Evolutionary conservation across 2,113 vertebrate species (phyloP), one percentile per base, ranked within the genome.

Genomic region (Prunella fulvescens): DNA sequence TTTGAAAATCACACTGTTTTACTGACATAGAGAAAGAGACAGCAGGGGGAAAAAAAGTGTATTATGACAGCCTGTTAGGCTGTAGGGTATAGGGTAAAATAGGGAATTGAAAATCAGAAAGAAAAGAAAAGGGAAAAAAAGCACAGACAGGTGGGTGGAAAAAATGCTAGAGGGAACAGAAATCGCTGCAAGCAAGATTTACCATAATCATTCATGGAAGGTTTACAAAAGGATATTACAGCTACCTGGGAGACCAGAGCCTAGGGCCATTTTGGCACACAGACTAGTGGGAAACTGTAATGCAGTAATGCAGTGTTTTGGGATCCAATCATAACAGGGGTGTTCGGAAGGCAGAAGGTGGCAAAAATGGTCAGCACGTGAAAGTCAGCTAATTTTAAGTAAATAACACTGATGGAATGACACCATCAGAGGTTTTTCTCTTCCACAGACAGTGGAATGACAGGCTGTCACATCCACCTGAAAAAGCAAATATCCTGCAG

Each of bases 101-200:
- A 84, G 48, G 35, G 82, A 74, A 93, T 44, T 96, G 85, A 92
- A 94, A 97, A 92, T 93, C 65, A 25, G 91, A 58, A 56, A 65
- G 51, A 24, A 65, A 28, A 77, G 53, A 33, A 20, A 23, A 8
- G 40, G 2, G 19, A 66, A 42, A 54, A 92, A 66, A 82, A 64
- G 3, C 85, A 61, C 14, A 70, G 51, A 47, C 51, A 86, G 65
- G 81, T 78, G 64, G 69, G 25, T 81, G 45, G 77, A 81, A 90
- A 90, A 93, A 92, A 84, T 82, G 80, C 77, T 89, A 71, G 92
- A 95, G 90, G 93, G 90, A 97, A 95, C 66, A 97, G 85, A 96
- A 97, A 95, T 64, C 25, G 92, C 96, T 96, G 90, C 79, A 85
- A 97, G 96, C 92, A 95, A 97, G 65, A 76, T 93, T 97, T 96